Conservation (phyloP, 2,797 vertebrate genomes). For the Geotrypetes seraphini region DNA sequence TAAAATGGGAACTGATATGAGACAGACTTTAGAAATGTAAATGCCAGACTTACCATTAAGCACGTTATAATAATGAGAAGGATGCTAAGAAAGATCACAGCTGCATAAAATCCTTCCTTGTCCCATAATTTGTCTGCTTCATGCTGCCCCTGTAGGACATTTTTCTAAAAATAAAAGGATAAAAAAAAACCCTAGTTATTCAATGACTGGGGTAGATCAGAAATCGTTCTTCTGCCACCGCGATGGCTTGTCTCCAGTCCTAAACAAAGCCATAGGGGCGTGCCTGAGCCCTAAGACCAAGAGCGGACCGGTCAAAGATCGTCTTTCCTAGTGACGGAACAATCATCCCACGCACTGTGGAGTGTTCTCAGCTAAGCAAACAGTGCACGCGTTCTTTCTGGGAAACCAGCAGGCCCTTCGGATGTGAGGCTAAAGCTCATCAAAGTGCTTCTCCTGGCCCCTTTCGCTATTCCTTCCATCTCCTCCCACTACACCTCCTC, state of each 20-base stretch:
- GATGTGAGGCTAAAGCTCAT: conserved; percentile 12
- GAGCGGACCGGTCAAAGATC: accelerated
- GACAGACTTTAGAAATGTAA: too few relatives aligned
- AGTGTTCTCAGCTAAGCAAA: conserved; percentile 3
- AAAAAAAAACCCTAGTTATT: conserved; percentile 40
- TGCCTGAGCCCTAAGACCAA: accelerated
- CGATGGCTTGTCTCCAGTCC: conserved; percentile 2
- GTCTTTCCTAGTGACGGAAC: neutral
- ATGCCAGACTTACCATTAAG: conserved; percentile 82
- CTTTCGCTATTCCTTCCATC: neutral
- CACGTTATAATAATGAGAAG: conserved; percentile 78
- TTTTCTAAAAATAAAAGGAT: conserved; percentile 61
- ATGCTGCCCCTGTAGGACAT: conserved; percentile 73
- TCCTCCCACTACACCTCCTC: conserved; percentile 13
- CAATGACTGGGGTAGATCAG: conserved; percentile 6
- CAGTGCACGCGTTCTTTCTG: neutral
- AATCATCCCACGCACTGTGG: neutral
- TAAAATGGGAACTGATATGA: too few relatives aligned
- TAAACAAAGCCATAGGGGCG: too few relatives aligned
- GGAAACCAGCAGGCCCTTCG: conserved; percentile 23
- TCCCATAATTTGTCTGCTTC: conserved; percentile 75
- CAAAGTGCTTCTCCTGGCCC: conserved; percentile 13
- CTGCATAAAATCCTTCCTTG: conserved; percentile 72
- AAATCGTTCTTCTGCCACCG: conserved; percentile 15
- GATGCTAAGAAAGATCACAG: conserved; percentile 81